Conservation (phyloP, 2,888 invertebrate species). For the Cacoxenus indagator region DNA sequence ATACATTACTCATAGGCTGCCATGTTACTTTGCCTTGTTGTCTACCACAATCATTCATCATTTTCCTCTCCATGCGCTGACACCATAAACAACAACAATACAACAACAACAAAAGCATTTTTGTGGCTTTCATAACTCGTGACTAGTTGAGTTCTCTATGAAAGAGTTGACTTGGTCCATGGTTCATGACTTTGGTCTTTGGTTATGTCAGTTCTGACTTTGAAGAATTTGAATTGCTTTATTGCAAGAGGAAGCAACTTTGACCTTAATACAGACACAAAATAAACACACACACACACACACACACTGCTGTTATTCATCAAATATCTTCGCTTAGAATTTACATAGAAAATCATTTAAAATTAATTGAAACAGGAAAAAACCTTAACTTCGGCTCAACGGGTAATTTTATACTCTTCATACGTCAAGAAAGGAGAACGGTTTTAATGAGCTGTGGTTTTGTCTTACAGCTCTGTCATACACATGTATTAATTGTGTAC, state of each 20-base stretch:
- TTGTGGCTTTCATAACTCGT: background rate
- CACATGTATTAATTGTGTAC: too few relatives aligned
- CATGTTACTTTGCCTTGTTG: slow-evolving; percentile 45
- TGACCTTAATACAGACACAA: background rate
- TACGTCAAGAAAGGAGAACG: too few relatives aligned
- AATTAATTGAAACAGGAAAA: background rate
- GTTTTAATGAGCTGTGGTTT: too few relatives aligned
- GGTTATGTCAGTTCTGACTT: background rate
- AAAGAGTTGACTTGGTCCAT: background rate
- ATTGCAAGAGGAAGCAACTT: background rate
- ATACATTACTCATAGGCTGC: slow-evolving; percentile 38
- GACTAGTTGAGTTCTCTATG: background rate
- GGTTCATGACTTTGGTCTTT: background rate
- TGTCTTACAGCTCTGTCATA: too few relatives aligned
- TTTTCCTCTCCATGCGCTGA: slow-evolving; percentile 27
- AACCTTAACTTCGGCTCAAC: too few relatives aligned
- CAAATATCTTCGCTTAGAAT: background rate
- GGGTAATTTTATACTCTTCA: too few relatives aligned
- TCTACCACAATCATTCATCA: slow-evolving; percentile 58
- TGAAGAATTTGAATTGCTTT: background rate
- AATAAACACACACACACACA: background rate
- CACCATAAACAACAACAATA: background rate
- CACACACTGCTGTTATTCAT: background rate
- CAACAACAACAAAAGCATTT: background rate
- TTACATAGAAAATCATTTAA: background rate